Conservation (phyloP, 2,113 vertebrate genomes). For the Oncorhynchus tshawytscha region DNA sequence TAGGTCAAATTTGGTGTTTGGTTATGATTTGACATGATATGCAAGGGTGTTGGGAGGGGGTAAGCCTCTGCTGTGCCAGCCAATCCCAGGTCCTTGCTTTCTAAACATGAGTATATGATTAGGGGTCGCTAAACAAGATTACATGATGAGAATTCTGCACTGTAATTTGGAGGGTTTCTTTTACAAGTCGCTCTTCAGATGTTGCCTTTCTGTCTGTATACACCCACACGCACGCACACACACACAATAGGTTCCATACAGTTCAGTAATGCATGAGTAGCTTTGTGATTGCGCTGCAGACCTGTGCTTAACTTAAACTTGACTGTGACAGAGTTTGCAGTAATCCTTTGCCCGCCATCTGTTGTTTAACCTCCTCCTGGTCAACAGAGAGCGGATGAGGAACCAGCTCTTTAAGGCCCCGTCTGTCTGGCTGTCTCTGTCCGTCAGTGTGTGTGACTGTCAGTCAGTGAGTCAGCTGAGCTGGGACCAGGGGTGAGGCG, state of each 20-base stretch:
- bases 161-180: background rate
- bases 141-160: slow-evolving; percentile 3
- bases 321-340: slow-evolving; percentile 40
- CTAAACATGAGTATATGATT: background rate
- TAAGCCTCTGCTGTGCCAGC: background rate
- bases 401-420: slow-evolving; percentile 25
- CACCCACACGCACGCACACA: slow-evolving; percentile 6
- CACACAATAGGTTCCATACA: background rate
- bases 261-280: slow-evolving; percentile 15
- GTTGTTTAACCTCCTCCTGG: slow-evolving; percentile 68
- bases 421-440: slow-evolving; percentile 8
- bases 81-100: background rate
- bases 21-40: no score
- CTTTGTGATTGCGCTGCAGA: slow-evolving; percentile 5
- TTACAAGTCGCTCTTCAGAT: background rate
- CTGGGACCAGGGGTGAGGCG: slow-evolving; percentile 43
- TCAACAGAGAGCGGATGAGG: slow-evolving; percentile 39
- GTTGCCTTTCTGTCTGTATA: background rate
- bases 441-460: background rate
- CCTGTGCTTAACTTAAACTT: slow-evolving; percentile 47
- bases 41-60: background rate
- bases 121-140: background rate
- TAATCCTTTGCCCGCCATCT: slow-evolving; percentile 62
- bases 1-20: slow-evolving; percentile 1
- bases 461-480: slow-evolving; percentile 38